Conservation (phyloP, 1,140 invertebrate genomes). For the Meloidogyne floridensis region DNA sequence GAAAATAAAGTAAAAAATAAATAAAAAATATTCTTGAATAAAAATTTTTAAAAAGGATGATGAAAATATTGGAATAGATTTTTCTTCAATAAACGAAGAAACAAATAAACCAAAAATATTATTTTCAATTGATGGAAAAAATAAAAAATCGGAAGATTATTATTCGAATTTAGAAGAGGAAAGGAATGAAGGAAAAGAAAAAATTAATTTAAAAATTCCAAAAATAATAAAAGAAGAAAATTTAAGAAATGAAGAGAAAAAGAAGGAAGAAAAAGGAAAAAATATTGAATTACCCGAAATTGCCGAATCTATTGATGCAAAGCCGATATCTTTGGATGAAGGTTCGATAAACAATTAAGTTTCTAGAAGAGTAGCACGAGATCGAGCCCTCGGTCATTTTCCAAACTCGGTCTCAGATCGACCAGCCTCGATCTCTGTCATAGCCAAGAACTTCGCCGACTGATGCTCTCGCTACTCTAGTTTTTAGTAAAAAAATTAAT, state of each 20-base stretch:
- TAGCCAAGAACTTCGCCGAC: no score
- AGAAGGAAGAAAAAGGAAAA: conserved; percentile 2
- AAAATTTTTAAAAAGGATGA: conserved; percentile 41
- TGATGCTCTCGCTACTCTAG: no score
- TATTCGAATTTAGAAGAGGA: conserved; percentile 24
- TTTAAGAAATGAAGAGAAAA: conserved; percentile 3
- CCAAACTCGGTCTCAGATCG: no score
- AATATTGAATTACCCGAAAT: conserved; percentile 44
- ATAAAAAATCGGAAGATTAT: conserved; percentile 1
- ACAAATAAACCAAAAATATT: conserved; percentile 48
- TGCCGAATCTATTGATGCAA: conserved; percentile 45
- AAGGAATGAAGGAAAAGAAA: neutral
- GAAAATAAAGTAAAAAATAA: conserved; percentile 33
- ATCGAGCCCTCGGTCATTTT: no score
- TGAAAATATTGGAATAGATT: conserved; percentile 58
- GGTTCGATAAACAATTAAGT: neutral
- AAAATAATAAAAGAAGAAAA: neutral
- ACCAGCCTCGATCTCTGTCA: no score
- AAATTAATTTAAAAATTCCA: neutral
- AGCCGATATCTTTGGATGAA: conserved; percentile 37
- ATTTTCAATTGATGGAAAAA: conserved; percentile 51
- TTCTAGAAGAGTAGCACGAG: no score
- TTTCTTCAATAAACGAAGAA: conserved; percentile 50
- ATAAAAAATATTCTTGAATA: neutral
- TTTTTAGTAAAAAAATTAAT: no score